Evolutionary conservation across 2,797 vertebrate genomes (phyloP), one percentile per base, ranked within the genome.

Genomic region (Sebastiscus albofasciatus): DNA sequence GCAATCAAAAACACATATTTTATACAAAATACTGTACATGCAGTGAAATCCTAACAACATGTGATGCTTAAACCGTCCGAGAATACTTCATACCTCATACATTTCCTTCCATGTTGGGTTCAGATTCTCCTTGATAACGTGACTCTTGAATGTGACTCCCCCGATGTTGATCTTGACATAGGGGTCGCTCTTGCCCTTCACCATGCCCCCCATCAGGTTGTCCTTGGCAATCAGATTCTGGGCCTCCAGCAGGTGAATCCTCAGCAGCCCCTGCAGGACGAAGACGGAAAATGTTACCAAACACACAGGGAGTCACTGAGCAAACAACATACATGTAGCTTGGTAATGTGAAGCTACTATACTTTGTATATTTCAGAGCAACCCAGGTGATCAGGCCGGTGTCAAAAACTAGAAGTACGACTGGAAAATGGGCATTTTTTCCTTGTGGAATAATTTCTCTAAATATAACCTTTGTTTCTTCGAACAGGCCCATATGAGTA

Each of bases 91-190:
- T 83, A 99, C 98, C 98, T 99, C 98, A 90, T 97, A 99, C 67
- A 97, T 96, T 93, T 99, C 98, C 0, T 99, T 97, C 99, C 99
- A 99, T 46, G 93, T 91, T 39, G 99, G 99, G 90, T 97, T 98
- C 58, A 99, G 96, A 69, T 97, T 97, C 86, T 96, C 93, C 84
- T 97, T 97, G 87, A 99, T 93, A 4, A 98, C 98, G 54, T 93
- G 97, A 90, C 98, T 99, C 83, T 97, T 97, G 80, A 96, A 96
- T 8, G 93, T 89, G 54, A 88, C 77, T 0, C 89, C 91, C 39
- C 97, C 98, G 0, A 99, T 77, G 0, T 94, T 95, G 84, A 99
- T 95, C 71, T 98, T 96, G 61, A 97, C 97, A 0, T 99, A 99
- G 0, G 99, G 99, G 87, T 99, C 99, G 4, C 98, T 99, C 91